These are phyloP conservation scores for Drosophila pectinifera DNA, from an alignment of 1,140 invertebrate genomes.

Conservation along the genomic window DNA sequence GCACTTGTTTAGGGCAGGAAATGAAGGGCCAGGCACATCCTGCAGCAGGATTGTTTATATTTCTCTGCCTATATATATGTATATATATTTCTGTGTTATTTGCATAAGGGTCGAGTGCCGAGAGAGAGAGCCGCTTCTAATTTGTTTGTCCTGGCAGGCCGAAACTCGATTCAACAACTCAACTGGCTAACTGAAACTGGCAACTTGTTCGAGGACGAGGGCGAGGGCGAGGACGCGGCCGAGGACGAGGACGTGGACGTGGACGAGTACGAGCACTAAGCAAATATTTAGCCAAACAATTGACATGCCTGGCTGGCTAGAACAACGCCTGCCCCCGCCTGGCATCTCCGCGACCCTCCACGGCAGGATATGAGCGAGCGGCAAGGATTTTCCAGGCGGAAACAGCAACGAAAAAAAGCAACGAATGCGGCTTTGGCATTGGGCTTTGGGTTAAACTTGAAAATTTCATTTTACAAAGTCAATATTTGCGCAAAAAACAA, in stretches of 20 bases:
- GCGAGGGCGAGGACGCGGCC: slow-evolving; percentile 1
- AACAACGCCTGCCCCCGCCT: slow-evolving; percentile 38
- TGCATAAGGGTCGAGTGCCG: slow-evolving; percentile 66
- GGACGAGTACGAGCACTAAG: slow-evolving; percentile 62
- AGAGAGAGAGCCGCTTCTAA: slow-evolving; percentile 63
- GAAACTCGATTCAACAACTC: slow-evolving; percentile 57
- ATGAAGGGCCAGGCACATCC: slow-evolving; percentile 64
- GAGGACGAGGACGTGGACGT: neutral
- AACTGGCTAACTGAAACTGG: slow-evolving; percentile 60
- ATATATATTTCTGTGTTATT: slow-evolving; percentile 61
- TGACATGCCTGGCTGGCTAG: slow-evolving; percentile 75
- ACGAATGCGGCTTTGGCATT: slow-evolving; percentile 35
- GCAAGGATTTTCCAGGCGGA: slow-evolving; percentile 57
- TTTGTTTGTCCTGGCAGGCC: slow-evolving; percentile 72
- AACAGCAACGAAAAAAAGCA: slow-evolving; percentile 16
- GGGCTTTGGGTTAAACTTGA: slow-evolving; percentile 79
- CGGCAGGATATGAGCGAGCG: slow-evolving; percentile 77
- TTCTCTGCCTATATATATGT: slow-evolving; percentile 7
- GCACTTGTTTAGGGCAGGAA: slow-evolving; percentile 76
- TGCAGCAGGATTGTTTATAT: slow-evolving; percentile 38
- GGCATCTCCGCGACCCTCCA: slow-evolving; percentile 4
- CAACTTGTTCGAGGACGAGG: slow-evolving; percentile 61
- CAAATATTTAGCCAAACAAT: slow-evolving; percentile 81
- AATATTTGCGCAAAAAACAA: slow-evolving; percentile 71
- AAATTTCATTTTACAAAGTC: slow-evolving; percentile 84